A percentile compares a stretch with the other conserved stretches of the same genome.
phyloP scores from a whole-genome alignment of 2,888 invertebrate genomes.

The Brachyptera putata region DNA sequence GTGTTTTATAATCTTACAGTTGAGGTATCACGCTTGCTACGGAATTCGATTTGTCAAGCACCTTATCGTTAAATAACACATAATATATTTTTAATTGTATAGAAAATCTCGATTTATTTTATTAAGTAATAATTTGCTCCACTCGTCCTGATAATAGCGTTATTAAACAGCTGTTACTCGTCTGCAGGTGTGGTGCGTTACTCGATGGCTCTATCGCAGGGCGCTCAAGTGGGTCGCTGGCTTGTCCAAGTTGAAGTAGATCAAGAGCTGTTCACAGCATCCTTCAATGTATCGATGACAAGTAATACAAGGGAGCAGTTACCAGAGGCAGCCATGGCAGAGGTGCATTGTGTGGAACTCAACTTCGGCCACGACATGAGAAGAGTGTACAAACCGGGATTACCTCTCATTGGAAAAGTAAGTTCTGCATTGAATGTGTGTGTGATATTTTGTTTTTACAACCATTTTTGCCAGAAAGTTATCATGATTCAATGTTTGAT shows the following conservation, averaged over 20 bases:
- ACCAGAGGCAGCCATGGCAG: constrained; percentile 57
- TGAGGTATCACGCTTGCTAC: too few relatives aligned
- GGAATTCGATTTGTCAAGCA: too few relatives aligned
- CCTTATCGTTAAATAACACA: too few relatives aligned
- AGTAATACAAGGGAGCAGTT: neutral
- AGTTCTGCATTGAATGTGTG: too few relatives aligned
- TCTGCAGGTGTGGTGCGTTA: constrained; percentile 57
- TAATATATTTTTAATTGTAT: too few relatives aligned
- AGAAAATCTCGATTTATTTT: too few relatives aligned
- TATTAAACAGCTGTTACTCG: neutral
- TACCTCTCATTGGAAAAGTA: constrained; percentile 63
- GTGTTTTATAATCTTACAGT: too few relatives aligned
- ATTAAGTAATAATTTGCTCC: too few relatives aligned
- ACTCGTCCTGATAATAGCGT: too few relatives aligned
- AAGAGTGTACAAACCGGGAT: constrained; percentile 60
- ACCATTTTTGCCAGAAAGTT: too few relatives aligned
- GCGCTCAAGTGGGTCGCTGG: constrained; percentile 57
- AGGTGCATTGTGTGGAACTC: constrained; percentile 63
- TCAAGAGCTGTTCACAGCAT: constrained; percentile 52
- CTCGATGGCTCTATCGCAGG: constrained; percentile 52
- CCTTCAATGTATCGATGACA: constrained; percentile 43
- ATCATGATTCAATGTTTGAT: too few relatives aligned
- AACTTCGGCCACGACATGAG: constrained; percentile 62
- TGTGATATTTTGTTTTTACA: too few relatives aligned
- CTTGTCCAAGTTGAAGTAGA: constrained; percentile 52